phyloP scores from a whole-genome alignment of 2,888 invertebrate genomes.

The Exephanes ischioxanthus region DNA sequence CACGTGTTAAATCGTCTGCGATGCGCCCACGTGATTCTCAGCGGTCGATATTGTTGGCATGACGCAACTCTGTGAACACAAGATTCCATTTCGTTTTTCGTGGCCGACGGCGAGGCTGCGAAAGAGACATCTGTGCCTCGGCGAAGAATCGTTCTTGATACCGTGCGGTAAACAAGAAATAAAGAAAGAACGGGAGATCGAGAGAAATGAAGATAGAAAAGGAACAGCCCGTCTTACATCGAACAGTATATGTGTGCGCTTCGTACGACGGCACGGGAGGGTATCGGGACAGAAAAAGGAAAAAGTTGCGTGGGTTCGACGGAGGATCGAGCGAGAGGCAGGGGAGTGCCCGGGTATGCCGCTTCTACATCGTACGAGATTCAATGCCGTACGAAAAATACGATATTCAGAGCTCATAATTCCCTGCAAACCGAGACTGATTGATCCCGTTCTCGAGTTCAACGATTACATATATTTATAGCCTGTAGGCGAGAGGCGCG shows the following conservation, averaged over 20 bases:
- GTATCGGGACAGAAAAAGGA: conserved; percentile 31
- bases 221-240: conserved; percentile 9
- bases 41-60: conserved; percentile 11
- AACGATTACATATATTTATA: conserved; percentile 9
- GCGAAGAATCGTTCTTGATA: conserved; percentile 23
- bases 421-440: conserved; percentile 8
- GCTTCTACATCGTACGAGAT: not conserved
- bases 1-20: not conserved
- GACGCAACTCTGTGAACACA: conserved; percentile 35
- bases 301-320: conserved; percentile 57
- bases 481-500: not conserved
- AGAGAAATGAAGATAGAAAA: conserved; percentile 26
- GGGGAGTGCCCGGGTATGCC: conserved; percentile 46
- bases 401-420: conserved; percentile 22
- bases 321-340: conserved; percentile 28
- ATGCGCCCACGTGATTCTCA: not conserved
- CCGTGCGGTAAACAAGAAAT: not conserved
- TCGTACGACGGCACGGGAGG: not conserved
- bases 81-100: conserved; percentile 24
- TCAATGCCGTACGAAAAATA: conserved; percentile 21
- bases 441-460: conserved; percentile 20
- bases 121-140: conserved; percentile 31
- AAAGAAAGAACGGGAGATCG: not conserved
- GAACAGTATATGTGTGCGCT: conserved; percentile 16
- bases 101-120: conserved; percentile 25